These are phyloP conservation scores for Meandrina meandrites DNA, from an alignment of 92 coral and sea anemone genomes.

Conservation along the genomic window DNA sequence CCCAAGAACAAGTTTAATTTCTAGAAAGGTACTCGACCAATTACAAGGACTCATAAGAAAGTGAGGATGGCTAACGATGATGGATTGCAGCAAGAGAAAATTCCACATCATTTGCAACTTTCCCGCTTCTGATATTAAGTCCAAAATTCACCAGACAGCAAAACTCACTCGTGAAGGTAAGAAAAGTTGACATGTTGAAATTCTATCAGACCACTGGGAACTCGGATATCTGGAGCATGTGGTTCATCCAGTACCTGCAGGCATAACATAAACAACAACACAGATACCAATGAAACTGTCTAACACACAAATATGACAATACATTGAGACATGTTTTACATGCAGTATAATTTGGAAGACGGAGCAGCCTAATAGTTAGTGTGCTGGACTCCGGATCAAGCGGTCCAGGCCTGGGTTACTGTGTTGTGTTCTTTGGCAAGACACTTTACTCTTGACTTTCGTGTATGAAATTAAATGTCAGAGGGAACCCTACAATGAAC, in stretches of 20 bases:
- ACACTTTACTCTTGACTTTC: no score
- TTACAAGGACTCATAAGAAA: background rate
- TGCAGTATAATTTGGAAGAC: no score
- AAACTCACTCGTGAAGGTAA: slow-evolving; percentile 73
- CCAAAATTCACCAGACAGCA: background rate
- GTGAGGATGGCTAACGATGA: background rate
- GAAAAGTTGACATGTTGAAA: slow-evolving; percentile 82
- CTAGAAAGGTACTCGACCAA: background rate
- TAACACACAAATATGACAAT: background rate
- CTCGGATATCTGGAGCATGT: slow-evolving; percentile 79
- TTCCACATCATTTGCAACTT: background rate
- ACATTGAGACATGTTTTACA: no score
- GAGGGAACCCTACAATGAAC: no score
- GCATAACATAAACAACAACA: background rate
- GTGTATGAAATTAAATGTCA: no score
- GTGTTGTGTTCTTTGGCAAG: no score
- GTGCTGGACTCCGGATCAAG: no score
- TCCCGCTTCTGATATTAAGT: background rate
- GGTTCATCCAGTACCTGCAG: slow-evolving; percentile 79
- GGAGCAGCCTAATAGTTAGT: no score
- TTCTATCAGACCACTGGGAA: slow-evolving; percentile 87
- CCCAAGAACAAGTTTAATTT: no score
- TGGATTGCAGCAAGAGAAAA: background rate
- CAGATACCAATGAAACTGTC: background rate
- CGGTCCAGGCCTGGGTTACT: no score